Conservation (phyloP, 2,797 vertebrate species). For the Microctenopoma stevenorrisi region DNA sequence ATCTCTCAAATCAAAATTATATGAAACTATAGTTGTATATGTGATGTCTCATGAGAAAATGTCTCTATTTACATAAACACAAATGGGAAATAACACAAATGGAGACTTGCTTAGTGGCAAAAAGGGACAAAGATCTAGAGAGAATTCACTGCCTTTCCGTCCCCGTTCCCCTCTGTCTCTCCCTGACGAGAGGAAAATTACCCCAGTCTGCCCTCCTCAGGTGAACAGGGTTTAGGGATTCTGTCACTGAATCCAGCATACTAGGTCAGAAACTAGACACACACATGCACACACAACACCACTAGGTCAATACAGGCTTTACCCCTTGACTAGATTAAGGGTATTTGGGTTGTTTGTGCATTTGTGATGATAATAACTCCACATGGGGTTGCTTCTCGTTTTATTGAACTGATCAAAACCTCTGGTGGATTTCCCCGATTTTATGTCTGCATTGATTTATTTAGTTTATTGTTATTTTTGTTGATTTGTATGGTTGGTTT, state of each 20-base stretch:
- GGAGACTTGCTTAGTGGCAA: conserved; percentile 43
- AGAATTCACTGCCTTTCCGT: conserved; percentile 29
- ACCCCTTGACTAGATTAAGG: conserved; percentile 78
- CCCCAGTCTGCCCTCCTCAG: conserved; percentile 86
- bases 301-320: conserved; percentile 83
- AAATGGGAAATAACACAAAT: conserved; percentile 50
- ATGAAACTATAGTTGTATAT: conserved; percentile 2
- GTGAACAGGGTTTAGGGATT: conserved; percentile 74
- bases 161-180: not conserved
- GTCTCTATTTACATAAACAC: conserved; percentile 29
- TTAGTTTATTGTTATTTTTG: not conserved
- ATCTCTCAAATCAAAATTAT: conserved; percentile 31
- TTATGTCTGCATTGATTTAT: conserved; percentile 37
- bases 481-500: not conserved
- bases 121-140: conserved; percentile 26
- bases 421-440: conserved; percentile 29
- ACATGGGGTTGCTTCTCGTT: conserved; percentile 67
- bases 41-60: conserved; percentile 47
- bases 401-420: conserved; percentile 64
- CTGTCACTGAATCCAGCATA: conserved; percentile 60
- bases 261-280: conserved; percentile 63
- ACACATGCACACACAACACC: conserved; percentile 33
- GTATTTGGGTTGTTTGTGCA: conserved; percentile 80
- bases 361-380: conserved; percentile 78
- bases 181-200: conserved; percentile 75